Conservation (phyloP, 2,113 vertebrate genomes). For the Delphinus delphis region DNA sequence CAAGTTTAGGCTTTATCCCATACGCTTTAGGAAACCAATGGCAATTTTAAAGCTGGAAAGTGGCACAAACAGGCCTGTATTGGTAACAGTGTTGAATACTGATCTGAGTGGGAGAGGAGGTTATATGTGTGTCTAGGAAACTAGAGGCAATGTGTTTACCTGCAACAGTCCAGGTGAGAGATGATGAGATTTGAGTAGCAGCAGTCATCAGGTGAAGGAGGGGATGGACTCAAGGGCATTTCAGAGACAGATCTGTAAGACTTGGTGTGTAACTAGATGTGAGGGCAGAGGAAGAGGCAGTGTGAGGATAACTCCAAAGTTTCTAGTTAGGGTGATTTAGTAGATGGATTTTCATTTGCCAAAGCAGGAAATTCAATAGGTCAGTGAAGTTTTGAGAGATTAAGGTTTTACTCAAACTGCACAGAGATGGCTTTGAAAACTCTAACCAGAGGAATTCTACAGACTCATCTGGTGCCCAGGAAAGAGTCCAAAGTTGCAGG, state of each 20-base stretch:
- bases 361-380: neutral
- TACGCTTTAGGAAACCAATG: neutral
- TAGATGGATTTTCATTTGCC: neutral
- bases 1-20: neutral
- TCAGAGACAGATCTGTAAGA: neutral
- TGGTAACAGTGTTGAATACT: neutral
- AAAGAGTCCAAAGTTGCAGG: neutral
- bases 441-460: neutral
- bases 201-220: neutral
- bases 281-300: neutral
- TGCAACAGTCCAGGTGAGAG: neutral
- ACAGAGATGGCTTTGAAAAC: neutral
- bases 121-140: neutral
- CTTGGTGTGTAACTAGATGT: neutral
- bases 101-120: neutral
- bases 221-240: neutral
- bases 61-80: neutral
- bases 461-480: neutral
- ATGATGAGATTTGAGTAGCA: neutral
- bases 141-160: neutral
- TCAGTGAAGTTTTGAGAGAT: neutral
- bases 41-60: conserved; percentile 17
- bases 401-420: conserved; percentile 33
- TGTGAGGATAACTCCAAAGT: neutral
- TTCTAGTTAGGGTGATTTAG: neutral